These are phyloP conservation scores for Caranx ignobilis DNA, from an alignment of 2,113 vertebrate genomes.

Conservation along the genomic window DNA sequence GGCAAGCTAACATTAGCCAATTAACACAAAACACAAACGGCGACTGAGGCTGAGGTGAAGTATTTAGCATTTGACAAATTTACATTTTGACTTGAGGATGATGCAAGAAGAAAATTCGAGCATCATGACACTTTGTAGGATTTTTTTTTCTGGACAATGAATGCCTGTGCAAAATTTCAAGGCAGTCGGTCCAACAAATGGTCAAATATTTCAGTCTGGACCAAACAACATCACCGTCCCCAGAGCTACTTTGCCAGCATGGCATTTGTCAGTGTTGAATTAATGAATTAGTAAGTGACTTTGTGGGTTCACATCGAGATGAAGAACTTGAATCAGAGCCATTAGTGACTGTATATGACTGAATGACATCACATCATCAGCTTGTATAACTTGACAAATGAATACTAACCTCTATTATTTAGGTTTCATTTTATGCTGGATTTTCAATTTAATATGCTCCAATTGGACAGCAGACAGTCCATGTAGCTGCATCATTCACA, in stretches of 20 bases:
- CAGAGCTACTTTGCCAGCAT: too few species aligned
- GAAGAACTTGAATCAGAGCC: background rate
- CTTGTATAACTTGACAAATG: background rate
- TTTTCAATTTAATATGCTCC: background rate
- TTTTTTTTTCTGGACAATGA: background rate
- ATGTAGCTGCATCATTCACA: constrained; percentile 3
- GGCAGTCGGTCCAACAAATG: background rate
- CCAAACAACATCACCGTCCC: background rate
- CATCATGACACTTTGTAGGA: background rate
- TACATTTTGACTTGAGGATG: background rate
- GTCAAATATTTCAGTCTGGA: background rate
- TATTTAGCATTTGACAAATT: background rate
- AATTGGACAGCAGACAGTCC: background rate
- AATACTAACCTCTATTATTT: background rate
- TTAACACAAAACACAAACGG: background rate
- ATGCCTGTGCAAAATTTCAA: background rate
- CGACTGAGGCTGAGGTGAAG: background rate
- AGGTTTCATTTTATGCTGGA: background rate
- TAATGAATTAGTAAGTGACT: background rate
- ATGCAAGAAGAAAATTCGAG: background rate
- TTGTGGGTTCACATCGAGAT: background rate
- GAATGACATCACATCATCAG: constrained; percentile 26
- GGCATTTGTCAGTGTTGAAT: background rate
- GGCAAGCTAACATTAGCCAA: background rate
- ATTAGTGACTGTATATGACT: background rate